These are phyloP conservation scores for Thalassoma bifasciatum DNA, from an alignment of 2,113 vertebrate species.

Conservation along the genomic window DNA sequence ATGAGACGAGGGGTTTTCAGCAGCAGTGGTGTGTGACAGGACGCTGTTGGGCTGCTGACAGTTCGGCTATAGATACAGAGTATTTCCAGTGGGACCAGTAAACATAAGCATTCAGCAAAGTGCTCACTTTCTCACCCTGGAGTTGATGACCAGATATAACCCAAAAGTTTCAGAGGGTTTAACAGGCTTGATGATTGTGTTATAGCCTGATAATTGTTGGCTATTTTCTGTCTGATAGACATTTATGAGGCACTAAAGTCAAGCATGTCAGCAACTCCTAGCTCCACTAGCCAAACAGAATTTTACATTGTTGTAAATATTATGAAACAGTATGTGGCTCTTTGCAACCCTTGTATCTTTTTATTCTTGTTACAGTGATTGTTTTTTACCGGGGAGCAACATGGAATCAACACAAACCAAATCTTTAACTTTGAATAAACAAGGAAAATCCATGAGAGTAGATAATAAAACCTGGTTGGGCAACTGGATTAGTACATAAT, in stretches of 20 bases:
- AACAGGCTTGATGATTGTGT: neutral
- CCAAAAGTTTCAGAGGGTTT: neutral
- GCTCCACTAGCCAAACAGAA: neutral
- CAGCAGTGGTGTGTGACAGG: slow-evolving; percentile 60
- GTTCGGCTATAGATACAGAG: slow-evolving; percentile 28
- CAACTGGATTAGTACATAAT: too few species aligned
- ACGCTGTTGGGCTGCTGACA: slow-evolving; percentile 40
- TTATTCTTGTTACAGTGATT: too few species aligned
- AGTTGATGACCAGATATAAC: neutral
- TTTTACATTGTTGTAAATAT: neutral
- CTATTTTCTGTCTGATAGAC: neutral
- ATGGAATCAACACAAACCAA: too few species aligned
- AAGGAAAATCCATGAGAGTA: too few species aligned
- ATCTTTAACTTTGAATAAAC: too few species aligned
- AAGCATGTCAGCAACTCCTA: neutral
- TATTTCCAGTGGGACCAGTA: slow-evolving; percentile 15
- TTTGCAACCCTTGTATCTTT: too few species aligned
- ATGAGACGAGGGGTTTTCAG: slow-evolving; percentile 61
- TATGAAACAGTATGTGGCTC: neutral
- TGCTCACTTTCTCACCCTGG: slow-evolving; percentile 9
- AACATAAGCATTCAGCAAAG: slow-evolving; percentile 20
- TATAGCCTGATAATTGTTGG: neutral
- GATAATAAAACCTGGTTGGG: too few species aligned
- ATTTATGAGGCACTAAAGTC: neutral
- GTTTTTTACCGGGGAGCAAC: too few species aligned